Evolutionary conservation across 2,113 vertebrate genomes (phyloP).

Genomic region (Physeter macrocephalus): DNA sequence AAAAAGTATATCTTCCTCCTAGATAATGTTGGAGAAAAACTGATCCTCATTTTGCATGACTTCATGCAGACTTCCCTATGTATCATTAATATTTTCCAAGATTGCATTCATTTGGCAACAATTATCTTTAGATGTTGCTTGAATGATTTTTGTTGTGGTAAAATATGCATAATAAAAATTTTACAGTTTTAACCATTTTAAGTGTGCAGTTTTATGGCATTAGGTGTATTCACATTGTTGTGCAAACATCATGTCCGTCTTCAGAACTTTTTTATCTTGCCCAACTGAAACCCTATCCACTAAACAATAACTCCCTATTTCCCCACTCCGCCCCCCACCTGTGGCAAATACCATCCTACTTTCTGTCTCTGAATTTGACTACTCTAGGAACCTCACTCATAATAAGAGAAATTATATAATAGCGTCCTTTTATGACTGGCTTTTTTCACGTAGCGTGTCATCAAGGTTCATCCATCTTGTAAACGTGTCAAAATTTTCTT

Average conservation of each 20-base stretch:
- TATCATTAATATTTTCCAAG: neutral
- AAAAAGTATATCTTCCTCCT: neutral
- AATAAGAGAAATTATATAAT: neutral
- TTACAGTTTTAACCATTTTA: neutral
- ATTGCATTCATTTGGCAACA: neutral
- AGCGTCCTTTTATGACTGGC: neutral
- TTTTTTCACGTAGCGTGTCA: neutral
- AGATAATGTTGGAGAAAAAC: neutral
- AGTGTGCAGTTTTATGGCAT: neutral
- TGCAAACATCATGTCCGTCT: neutral
- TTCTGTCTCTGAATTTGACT: neutral
- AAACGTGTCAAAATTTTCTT: neutral
- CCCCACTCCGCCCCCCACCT: neutral
- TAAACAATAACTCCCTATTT: neutral
- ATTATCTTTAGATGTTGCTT: neutral
- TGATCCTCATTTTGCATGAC: neutral
- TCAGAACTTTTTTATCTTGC: neutral
- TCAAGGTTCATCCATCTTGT: neutral
- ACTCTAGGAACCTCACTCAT: neutral
- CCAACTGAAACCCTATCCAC: neutral
- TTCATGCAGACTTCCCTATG: neutral
- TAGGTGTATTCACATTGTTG: neutral
- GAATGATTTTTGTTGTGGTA: neutral
- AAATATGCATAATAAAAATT: neutral
- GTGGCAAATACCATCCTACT: neutral